Percentiles rank a stretch among this genome's conserved stretches.
Conservation (phyloP, 2,113 vertebrate species). For the Albula glossodonta region DNA sequence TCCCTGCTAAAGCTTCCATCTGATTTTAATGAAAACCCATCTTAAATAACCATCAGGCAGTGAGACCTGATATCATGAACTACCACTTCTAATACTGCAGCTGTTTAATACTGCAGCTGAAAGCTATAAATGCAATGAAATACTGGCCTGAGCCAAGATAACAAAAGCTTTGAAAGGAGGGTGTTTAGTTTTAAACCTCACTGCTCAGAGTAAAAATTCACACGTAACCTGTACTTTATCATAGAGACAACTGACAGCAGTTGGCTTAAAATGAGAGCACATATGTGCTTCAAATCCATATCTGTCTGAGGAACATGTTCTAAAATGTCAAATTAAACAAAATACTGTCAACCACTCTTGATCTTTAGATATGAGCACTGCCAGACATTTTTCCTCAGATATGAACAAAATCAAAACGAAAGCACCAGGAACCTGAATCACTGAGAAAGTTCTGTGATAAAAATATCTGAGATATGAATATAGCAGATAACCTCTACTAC, state of each 20-base stretch:
- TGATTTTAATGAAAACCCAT: neutral
- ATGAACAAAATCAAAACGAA: neutral
- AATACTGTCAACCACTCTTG: neutral
- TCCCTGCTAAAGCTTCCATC: neutral
- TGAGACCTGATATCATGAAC: neutral
- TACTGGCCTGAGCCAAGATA: neutral
- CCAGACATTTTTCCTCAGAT: too few species aligned
- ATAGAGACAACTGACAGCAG: neutral
- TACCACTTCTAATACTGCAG: neutral
- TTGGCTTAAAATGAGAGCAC: neutral
- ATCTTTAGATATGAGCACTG: neutral
- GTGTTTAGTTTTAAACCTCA: neutral
- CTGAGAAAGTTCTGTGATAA: neutral
- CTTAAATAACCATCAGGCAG: neutral
- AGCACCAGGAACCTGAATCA: neutral
- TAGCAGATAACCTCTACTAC: neutral
- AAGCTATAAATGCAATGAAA: neutral
- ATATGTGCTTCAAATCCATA: neutral
- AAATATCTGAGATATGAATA: neutral
- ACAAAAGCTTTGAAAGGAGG: neutral
- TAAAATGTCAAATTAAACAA: neutral
- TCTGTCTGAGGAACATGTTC: neutral
- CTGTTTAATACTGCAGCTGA: neutral
- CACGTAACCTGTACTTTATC: neutral
- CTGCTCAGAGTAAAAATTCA: neutral